Evolutionary conservation across 2,888 invertebrate species (phyloP), one percentile per base, ranked within the genome.

Genomic region (Macaria notata): DNA sequence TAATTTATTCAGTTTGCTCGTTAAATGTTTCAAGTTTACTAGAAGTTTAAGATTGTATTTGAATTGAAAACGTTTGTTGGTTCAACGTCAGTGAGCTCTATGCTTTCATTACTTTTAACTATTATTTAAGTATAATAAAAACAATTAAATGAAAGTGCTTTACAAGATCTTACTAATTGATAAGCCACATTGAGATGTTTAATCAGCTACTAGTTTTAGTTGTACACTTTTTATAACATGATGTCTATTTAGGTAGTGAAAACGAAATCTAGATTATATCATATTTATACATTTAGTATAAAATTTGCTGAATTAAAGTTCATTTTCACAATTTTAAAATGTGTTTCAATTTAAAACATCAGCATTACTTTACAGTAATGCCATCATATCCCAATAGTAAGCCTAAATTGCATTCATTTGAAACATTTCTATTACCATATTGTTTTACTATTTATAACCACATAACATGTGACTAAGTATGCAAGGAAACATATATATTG

Each of bases 221-320:
- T 90, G 88, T 90, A 91, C 90, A 90, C 91, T 91, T 91, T 91
- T 91, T 90, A 89, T 90, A 89, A 90, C 88, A 90, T 88, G 63
- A 90, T 89, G 87, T 89, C 89, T 90, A 91, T 89, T 88, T 89
- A 90, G 90, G 88, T 89, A 90, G 88, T 86, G 84, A 88, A 76
- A 90, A 91, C 86, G 81, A 90, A 90, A 89, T 89, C 88, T 89
- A 89, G 89, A 88, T 84, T 90, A 89, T 90, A 90, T 88, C 88
- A 88, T 90, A 91, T 91, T 91, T 91, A 91, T 91, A 91, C 90
- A 90, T 89, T 90, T 90, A 91, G 91, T 89, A 90, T 91, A 89
- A 91, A 90, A 88, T 88, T 89, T 90, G 89, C 89, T 89, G 89
- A 89, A 91, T 90, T 88, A 90, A 90, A 91, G 85, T 90, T 91